These are phyloP conservation scores for Chironomus striatipennis DNA, from an alignment of 1,140 invertebrate genomes.

Conservation along the genomic window DNA sequence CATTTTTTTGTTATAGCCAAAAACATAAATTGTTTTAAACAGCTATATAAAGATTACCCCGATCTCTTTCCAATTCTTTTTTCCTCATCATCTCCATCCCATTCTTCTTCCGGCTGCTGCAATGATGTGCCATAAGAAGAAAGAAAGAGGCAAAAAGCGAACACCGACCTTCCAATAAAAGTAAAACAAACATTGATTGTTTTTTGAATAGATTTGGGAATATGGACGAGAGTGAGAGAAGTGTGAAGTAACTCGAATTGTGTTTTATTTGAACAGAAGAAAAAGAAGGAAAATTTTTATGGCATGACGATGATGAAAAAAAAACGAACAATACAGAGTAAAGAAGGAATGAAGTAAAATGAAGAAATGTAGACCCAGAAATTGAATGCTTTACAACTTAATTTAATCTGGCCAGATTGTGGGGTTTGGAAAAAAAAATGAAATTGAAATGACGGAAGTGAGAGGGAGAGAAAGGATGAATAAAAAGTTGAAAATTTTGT, in stretches of 20 bases:
- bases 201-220: conserved; percentile 14
- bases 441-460: too few relatives aligned
- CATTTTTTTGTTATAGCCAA: too few relatives aligned
- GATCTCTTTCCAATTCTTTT: too few relatives aligned
- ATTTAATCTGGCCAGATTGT: conserved; percentile 8
- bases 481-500: too few relatives aligned
- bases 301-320: neutral
- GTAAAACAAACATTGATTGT: conserved; percentile 14
- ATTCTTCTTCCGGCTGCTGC: neutral
- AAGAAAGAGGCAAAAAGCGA: neutral
- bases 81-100: neutral
- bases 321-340: too few relatives aligned
- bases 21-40: conserved; percentile 10
- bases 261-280: neutral
- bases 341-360: neutral
- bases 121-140: neutral
- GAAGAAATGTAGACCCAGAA: conserved; percentile 6
- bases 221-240: neutral
- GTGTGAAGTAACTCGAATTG: neutral
- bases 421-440: neutral
- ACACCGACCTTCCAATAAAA: neutral
- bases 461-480: too few relatives aligned
- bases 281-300: neutral
- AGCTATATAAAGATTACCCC: neutral
- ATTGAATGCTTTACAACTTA: conserved; percentile 9